A percentile compares a stretch with the other conserved stretches of the same genome.
phyloP scores from a whole-genome alignment of 1,140 invertebrate genomes.

The Scaptodrosophila lebanonensis region DNA sequence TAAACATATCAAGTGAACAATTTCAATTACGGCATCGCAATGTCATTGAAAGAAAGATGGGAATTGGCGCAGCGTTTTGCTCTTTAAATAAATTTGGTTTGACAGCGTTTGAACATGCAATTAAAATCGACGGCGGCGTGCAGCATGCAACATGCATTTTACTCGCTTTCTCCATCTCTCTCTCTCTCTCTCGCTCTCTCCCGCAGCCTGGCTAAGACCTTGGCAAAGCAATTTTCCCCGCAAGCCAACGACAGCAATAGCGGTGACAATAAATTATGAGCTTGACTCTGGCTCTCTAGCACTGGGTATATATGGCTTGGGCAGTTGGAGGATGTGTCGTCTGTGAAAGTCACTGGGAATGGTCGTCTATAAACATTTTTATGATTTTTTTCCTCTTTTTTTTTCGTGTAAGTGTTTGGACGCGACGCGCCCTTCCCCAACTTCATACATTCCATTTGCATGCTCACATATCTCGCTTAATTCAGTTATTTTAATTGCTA shows the following conservation, averaged over 20 bases:
- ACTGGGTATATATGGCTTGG: background rate
- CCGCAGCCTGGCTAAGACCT: constrained; percentile 17
- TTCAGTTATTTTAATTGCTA: constrained; percentile 41
- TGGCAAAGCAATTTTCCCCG: constrained; percentile 45
- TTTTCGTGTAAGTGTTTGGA: too few relatives aligned
- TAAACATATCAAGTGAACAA: too few relatives aligned
- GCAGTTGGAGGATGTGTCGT: background rate
- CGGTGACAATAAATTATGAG: constrained; percentile 41
- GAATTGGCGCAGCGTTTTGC: too few relatives aligned
- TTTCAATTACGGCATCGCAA: too few relatives aligned
- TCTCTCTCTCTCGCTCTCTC: constrained; percentile 18
- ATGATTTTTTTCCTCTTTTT: too few relatives aligned
- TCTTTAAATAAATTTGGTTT: constrained; percentile 47
- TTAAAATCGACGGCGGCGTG: constrained; percentile 44
- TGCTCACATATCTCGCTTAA: constrained; percentile 10
- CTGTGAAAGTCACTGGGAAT: constrained; percentile 35
- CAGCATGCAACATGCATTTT: constrained; percentile 26
- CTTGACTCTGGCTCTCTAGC: too few relatives aligned
- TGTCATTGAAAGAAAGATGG: too few relatives aligned
- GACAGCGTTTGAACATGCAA: constrained; percentile 37
- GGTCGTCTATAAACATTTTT: background rate
- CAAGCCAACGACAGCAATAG: too few relatives aligned
- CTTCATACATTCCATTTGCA: constrained; percentile 10
- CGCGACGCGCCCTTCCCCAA: too few relatives aligned
- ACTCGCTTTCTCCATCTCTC: constrained; percentile 1